These are phyloP conservation scores for Sebastes kiyomatsui DNA, from an alignment of 2,797 vertebrate genomes.

Conservation along the genomic window DNA sequence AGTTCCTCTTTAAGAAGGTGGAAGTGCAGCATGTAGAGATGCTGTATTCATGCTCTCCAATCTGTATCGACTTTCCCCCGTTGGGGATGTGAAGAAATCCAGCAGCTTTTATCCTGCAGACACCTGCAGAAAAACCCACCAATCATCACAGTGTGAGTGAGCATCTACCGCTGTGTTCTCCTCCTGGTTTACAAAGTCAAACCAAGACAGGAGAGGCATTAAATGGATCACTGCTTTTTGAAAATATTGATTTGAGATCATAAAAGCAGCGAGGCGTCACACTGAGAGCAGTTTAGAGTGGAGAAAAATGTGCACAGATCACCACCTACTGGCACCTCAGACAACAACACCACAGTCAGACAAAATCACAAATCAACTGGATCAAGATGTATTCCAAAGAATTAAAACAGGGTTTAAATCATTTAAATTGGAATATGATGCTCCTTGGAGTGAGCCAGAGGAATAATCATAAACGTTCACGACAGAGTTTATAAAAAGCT, in stretches of 20 bases:
- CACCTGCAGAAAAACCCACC: background rate
- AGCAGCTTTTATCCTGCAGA: conserved; percentile 12
- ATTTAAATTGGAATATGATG: background rate
- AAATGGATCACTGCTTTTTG: background rate
- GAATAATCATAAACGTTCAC: background rate
- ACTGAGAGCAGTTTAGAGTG: background rate
- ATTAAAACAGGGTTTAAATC: background rate
- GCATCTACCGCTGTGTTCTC: background rate
- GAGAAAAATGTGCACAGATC: conserved; percentile 28
- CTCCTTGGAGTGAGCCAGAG: background rate
- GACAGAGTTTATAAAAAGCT: background rate
- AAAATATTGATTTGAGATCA: conserved; percentile 10
- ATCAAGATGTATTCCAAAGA: background rate
- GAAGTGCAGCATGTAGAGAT: background rate
- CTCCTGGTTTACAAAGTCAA: conserved; percentile 17
- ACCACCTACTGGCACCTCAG: conserved; percentile 52
- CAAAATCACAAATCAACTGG: background rate
- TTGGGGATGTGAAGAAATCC: background rate
- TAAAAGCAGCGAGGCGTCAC: background rate
- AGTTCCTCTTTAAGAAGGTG: background rate
- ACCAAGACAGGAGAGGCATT: conserved; percentile 8
- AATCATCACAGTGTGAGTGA: background rate
- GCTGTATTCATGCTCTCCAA: background rate
- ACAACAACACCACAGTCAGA: background rate
- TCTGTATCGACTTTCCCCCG: conserved; percentile 1